Evolutionary conservation across 2,888 invertebrate genomes (phyloP).

Genomic region (Dysmachus trigonus): DNA sequence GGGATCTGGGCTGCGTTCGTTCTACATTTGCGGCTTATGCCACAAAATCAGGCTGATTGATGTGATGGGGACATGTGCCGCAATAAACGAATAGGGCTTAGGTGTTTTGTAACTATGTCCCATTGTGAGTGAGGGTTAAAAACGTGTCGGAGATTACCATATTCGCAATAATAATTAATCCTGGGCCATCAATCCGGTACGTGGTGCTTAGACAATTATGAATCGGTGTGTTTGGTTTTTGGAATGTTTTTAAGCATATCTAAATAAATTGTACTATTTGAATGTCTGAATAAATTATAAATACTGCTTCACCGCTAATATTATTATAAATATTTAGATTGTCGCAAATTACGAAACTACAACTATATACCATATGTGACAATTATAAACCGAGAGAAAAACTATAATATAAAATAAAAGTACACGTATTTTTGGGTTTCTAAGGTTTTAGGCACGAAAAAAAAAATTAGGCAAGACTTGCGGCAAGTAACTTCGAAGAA

Average conservation of each 20-base stretch:
- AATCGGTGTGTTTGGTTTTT: background rate
- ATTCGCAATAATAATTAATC: slow-evolving; percentile 13
- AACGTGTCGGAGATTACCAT: slow-evolving; percentile 22
- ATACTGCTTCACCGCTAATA: background rate
- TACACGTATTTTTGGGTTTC: too few relatives aligned
- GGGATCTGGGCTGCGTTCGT: background rate
- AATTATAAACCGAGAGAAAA: too few relatives aligned
- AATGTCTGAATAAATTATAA: background rate
- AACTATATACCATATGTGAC: too few relatives aligned
- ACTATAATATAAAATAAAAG: too few relatives aligned
- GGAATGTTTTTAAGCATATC: background rate
- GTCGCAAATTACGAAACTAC: background rate
- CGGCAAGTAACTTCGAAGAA: too few relatives aligned
- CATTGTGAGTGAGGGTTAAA: background rate
- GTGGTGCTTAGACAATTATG: background rate
- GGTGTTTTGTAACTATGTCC: background rate
- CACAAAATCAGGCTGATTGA: slow-evolving; percentile 36
- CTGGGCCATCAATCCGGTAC: background rate
- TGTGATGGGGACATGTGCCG: slow-evolving; percentile 22
- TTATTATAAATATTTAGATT: background rate
- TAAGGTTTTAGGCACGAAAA: too few relatives aligned
- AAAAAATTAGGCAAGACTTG: too few relatives aligned
- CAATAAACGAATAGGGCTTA: background rate
- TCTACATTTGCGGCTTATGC: slow-evolving; percentile 20
- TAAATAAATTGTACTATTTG: background rate